These are phyloP conservation scores for Nymphicus hollandicus DNA, from an alignment of 2,113 vertebrate genomes.

Conservation along the genomic window DNA sequence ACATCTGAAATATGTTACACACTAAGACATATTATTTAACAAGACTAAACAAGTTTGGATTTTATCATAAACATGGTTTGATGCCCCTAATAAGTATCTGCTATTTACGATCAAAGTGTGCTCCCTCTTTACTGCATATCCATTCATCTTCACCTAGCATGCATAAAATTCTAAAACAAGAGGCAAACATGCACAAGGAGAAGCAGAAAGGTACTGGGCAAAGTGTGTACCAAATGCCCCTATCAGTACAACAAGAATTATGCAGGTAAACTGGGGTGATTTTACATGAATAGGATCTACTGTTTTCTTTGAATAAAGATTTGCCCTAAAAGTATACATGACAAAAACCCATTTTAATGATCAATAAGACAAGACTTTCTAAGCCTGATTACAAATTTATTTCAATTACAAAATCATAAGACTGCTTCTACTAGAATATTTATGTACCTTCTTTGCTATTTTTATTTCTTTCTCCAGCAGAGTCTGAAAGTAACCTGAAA, in stretches of 20 bases:
- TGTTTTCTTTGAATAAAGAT: background rate
- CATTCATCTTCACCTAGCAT: background rate
- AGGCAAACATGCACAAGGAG: background rate
- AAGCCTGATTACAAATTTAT: background rate
- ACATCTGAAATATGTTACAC: constrained; percentile 53
- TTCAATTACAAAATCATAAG: background rate
- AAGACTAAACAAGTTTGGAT: constrained; percentile 61
- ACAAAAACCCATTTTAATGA: background rate
- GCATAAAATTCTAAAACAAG: background rate
- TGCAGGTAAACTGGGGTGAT: background rate
- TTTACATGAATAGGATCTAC: background rate
- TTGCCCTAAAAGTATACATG: background rate
- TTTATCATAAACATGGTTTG: constrained; percentile 47
- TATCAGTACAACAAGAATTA: background rate
- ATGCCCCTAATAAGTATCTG: constrained; percentile 44
- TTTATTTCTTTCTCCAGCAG: constrained; percentile 64
- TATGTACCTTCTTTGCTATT: constrained; percentile 71
- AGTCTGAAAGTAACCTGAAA: constrained; percentile 69
- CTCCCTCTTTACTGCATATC: background rate
- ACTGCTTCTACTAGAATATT: background rate
- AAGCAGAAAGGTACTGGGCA: background rate
- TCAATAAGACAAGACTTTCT: background rate
- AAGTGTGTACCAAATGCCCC: background rate
- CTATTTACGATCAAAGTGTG: background rate
- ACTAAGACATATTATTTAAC: constrained; percentile 48